These are phyloP conservation scores for Monopis laevigella DNA, from an alignment of 2,888 invertebrate genomes.

Conservation along the genomic window DNA sequence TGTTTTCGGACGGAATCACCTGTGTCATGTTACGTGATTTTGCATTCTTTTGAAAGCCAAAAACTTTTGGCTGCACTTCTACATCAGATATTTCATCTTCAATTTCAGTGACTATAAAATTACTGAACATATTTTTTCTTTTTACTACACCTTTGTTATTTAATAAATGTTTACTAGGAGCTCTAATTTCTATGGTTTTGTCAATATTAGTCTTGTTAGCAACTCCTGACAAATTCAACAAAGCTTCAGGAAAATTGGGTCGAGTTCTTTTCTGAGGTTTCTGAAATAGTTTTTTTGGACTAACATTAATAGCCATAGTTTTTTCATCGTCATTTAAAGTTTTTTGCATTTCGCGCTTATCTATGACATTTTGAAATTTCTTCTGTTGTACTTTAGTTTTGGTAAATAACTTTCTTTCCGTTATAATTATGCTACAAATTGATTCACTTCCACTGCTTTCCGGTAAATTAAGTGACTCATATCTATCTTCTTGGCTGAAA, in stretches of 20 bases:
- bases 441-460: conserved; percentile 54
- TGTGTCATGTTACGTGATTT: conserved; percentile 15
- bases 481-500: conserved; percentile 43
- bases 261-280: conserved; percentile 2
- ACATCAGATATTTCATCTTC: conserved; percentile 48
- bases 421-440: conserved; percentile 46
- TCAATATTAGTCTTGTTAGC: conserved; percentile 34
- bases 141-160: neutral
- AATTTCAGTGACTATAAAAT: conserved; percentile 46
- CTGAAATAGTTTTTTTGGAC: conserved; percentile 13
- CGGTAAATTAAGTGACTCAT: conserved; percentile 35
- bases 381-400: conserved; percentile 37
- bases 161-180: conserved; percentile 4
- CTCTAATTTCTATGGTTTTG: conserved; percentile 22
- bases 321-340: conserved; percentile 29
- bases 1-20: neutral
- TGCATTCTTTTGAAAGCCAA: conserved; percentile 33
- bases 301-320: conserved; percentile 20
- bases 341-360: conserved; percentile 30
- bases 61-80: conserved; percentile 40
- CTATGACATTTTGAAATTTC: conserved; percentile 31
- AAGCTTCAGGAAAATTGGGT: conserved; percentile 34
- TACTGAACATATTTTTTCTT: conserved; percentile 45
- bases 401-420: conserved; percentile 42
- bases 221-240: conserved; percentile 37